Evolutionary conservation across 2,113 vertebrate species (phyloP), one percentile per base, ranked within the genome.

Genomic region (Galeopterus variegatus): DNA sequence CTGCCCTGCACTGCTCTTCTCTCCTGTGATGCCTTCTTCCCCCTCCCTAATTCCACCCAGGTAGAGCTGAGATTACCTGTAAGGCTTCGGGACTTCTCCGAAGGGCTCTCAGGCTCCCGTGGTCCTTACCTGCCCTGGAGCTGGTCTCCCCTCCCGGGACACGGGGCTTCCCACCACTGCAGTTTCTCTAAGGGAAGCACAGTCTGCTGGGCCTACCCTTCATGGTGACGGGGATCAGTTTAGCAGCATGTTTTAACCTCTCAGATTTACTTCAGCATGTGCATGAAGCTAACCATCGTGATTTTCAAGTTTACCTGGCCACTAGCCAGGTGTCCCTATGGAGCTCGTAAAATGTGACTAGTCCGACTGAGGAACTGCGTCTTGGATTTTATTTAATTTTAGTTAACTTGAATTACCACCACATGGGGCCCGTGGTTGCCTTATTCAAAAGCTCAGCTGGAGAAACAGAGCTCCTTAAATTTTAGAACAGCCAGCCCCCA

Each of bases 51-150:
- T 19, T 50, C 31, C 17, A 21, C 41, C 48, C 2, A 0, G 13
- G 11, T 12, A 48, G 21, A 86, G 24, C 80, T 19, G 75, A 79
- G 72, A 9, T 14, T 50, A 67, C 15, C 23, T 28, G 6, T 5
- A 23, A 65, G 52, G 28, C 14, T 23, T 52, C 26, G 6, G 60
- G 41, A 28, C 65, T 14, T 56, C 77, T 58, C 73, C 0, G 0
- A 70, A 77, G 36, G 41, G 80, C 15, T 52, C 36, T 58, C 70
- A 10, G 31, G 6, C 19, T 58, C 18, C 45, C 1, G 8, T 36
- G 24, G 12, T 28, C 60, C 14, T n/a, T 8, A 14, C 0, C 4
- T 8, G 1, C 62, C 64, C 56, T 1, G 3, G 15, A 60, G 14
- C 64, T 8, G 0, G 0, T 50, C 48, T 48, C 26, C 45, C 1